These are phyloP conservation scores for Anhinga anhinga DNA, from an alignment of 2,113 vertebrate genomes.

Conservation along the genomic window DNA sequence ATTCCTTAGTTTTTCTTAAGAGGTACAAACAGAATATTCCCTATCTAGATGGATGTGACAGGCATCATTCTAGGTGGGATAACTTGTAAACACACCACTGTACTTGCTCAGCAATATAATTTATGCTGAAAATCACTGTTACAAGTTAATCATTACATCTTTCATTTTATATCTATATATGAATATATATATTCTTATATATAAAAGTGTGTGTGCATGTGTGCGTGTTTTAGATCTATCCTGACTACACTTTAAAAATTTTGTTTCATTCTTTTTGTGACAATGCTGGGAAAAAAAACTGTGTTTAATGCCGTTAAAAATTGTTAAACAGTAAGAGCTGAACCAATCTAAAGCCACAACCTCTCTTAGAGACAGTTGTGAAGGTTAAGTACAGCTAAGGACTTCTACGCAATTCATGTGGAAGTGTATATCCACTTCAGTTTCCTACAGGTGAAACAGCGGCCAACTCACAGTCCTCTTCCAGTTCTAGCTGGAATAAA, in stretches of 20 bases:
- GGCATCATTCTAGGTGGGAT: neutral
- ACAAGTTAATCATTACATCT: neutral
- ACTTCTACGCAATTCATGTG: neutral
- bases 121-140: neutral
- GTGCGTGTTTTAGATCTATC: neutral
- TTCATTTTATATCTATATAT: neutral
- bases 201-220: fast-evolving
- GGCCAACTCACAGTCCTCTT: neutral
- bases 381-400: neutral
- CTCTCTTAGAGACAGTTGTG: neutral
- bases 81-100: neutral
- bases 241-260: neutral
- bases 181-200: neutral
- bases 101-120: neutral
- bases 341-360: neutral
- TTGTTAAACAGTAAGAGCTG: neutral
- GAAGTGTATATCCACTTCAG: neutral
- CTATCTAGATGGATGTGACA: neutral
- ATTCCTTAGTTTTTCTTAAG: neutral
- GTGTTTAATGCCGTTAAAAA: neutral
- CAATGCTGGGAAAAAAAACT: neutral
- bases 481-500: neutral
- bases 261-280: neutral
- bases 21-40: neutral
- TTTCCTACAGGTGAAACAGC: neutral